Evolutionary conservation across 2,888 invertebrate species (phyloP).

Genomic region (Lepidocyrtoides sp.): DNA sequence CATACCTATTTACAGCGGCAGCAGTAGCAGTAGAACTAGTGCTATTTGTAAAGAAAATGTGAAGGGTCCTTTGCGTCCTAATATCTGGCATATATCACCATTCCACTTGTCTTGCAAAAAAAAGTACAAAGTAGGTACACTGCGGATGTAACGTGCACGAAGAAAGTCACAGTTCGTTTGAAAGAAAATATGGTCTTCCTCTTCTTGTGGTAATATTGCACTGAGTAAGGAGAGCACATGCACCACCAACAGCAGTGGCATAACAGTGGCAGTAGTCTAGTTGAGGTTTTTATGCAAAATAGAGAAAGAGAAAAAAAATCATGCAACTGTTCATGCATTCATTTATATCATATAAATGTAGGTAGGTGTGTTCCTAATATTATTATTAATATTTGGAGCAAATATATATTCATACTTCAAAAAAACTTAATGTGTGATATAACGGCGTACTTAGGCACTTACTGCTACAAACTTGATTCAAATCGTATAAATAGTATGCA

Average conservation of each 20-base stretch:
- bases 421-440: too few species aligned
- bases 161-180: slow-evolving; percentile 24
- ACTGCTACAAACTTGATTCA: too few species aligned
- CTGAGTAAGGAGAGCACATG: too few species aligned
- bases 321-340: slow-evolving; percentile 9
- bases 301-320: too few species aligned
- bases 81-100: slow-evolving; percentile 76
- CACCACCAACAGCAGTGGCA: neutral
- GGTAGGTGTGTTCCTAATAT: too few species aligned
- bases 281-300: slow-evolving; percentile 39
- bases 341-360: neutral
- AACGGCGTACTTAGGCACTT: too few species aligned
- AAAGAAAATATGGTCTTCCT: too few species aligned
- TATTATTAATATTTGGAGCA: too few species aligned
- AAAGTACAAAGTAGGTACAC: slow-evolving; percentile 42
- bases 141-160: slow-evolving; percentile 12
- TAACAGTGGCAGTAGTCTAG: neutral
- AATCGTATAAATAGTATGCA: neutral
- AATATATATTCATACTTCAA: too few species aligned
- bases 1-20: too few species aligned
- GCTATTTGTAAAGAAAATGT: slow-evolving; percentile 64
- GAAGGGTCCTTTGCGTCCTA: slow-evolving; percentile 70
- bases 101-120: slow-evolving; percentile 56
- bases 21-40: too few species aligned
- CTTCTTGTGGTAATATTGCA: too few species aligned